These are phyloP conservation scores for Heterotis niloticus DNA, from an alignment of 2,113 vertebrate genomes.

Conservation along the genomic window DNA sequence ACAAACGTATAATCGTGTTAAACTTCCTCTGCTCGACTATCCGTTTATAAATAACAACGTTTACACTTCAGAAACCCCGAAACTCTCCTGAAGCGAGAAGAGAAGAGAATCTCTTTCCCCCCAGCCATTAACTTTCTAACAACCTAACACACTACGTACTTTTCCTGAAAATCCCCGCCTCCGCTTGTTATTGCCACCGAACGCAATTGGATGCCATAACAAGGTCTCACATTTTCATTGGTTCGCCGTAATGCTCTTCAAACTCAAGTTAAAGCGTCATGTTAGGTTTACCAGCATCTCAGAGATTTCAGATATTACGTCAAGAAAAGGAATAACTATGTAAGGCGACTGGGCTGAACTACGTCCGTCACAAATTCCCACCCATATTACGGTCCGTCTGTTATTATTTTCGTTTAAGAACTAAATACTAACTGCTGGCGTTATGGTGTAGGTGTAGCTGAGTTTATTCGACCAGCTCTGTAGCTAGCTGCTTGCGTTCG, in stretches of 20 bases:
- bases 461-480: neutral
- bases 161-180: conserved; percentile 64
- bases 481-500: neutral
- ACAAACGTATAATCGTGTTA: conserved; percentile 58
- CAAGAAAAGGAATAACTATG: conserved; percentile 41
- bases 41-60: conserved; percentile 57
- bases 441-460: neutral
- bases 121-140: conserved; percentile 98
- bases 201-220: neutral
- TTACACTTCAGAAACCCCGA: conserved; percentile 72
- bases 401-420: conserved; percentile 37
- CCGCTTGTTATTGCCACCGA: conserved; percentile 26
- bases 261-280: conserved; percentile 57
- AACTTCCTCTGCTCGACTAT: conserved; percentile 58
- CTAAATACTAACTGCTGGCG: conserved; percentile 31
- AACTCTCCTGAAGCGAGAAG: conserved; percentile 77
- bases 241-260: conserved; percentile 43
- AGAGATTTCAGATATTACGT: conserved; percentile 44
- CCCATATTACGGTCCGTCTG: conserved; percentile 34
- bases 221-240: conserved; percentile 42
- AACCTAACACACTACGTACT: conserved; percentile 81
- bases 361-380: conserved; percentile 42
- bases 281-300: conserved; percentile 66
- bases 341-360: conserved; percentile 34
- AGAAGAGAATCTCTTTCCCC: conserved; percentile 72